Evolutionary conservation across 2,888 invertebrate species (phyloP), one percentile per base, ranked within the genome.

Genomic region (Griposia aprilina): DNA sequence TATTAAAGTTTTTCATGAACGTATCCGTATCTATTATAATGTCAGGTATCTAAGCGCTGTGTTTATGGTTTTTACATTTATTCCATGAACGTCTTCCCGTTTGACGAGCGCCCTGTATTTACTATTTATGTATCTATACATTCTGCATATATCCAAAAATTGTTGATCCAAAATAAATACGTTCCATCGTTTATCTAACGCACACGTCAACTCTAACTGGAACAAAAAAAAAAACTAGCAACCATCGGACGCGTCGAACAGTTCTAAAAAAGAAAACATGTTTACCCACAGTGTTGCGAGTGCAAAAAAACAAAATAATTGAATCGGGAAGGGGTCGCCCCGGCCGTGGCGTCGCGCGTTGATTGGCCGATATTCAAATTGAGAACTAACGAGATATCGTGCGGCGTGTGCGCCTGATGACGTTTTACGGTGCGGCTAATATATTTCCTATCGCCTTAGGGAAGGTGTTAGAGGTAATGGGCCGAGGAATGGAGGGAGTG

Each of bases 361-460:
- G 96, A 96, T 96, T 96, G 96, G 96, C 96, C 93, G 95, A 95
- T 96, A 96, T 96, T 96, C 96, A 96, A 96, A 96, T 96, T 96
- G 93, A 91, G 88, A 91, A 90, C 92, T 95, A 96, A 96, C 94
- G 83, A 94, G 93, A 94, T 96, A 90, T 91, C 88, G 88, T 89
- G 92, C 92, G 94, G 93, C 93, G 94, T 94, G 90, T 92, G 93
- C 91, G 91, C 92, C 90, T 93, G 93, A 95, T 91, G 92, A 92
- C 92, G 92, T 95, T 95, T 93, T 90, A 92, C 94, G 94, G 91
- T 91, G 92, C 88, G 93, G 96, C 96, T 96, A 96, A 96, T 96
- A 96, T 95, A 89, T 95, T 95, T 94, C 92, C 89, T 90, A 91
- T 91, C 90, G 93, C 95, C 94, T 87, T 84, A 92, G 93, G 94